Base-by-base conservation (phyloP, 2,113 vertebrate species). In the Spermophilus dauricus region DNA sequence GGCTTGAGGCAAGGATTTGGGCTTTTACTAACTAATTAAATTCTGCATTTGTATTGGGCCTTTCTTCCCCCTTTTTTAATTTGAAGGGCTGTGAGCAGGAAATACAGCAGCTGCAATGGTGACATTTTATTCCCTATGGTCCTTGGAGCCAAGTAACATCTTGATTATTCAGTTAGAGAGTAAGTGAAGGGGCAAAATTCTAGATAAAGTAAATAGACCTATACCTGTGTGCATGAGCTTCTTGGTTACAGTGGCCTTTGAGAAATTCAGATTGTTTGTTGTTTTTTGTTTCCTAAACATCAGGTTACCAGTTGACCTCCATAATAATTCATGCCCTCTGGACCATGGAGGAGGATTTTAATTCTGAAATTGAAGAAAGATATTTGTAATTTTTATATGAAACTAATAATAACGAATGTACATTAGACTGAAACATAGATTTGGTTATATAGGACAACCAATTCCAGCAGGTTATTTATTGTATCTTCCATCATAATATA, bases 11-110 rank as follows among this genome's bases (percentile, higher is more conserved):
- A 96, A 98, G 94, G 98, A 98, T 98, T 96, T 98, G 95, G 98
- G 98, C 98, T 99, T 99, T 98, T 98, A 95, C 98, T 98, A 97
- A 98, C 97, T 99, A 99, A 99, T 99, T 99, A 98, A 98, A 99
- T 99, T 99, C 98, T 98, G 94, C 94, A 69, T 98, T 98, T 97
- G 98, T 98, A 96, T 98, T 98, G 97, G 96, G 95, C 89, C 95
- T 85, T 89, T 73, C 58, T 85, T 37, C 93, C 93, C 98, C 95
- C 96, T 34, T 95, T 97, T 96, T 98, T 97, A 98, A 98, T 98
- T 98, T 98, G 97, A 96, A 98, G 96, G 94, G 92, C 98, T 97
- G 97, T 91, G 89, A 98, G 97, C 6, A 95, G 98, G 97, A 97
- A 97, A 89, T 96, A 96, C 18, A 93, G 97, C 98, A 98, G 96